phyloP scores from a whole-genome alignment of 2,888 invertebrate genomes.

The Atethmia centrago region DNA sequence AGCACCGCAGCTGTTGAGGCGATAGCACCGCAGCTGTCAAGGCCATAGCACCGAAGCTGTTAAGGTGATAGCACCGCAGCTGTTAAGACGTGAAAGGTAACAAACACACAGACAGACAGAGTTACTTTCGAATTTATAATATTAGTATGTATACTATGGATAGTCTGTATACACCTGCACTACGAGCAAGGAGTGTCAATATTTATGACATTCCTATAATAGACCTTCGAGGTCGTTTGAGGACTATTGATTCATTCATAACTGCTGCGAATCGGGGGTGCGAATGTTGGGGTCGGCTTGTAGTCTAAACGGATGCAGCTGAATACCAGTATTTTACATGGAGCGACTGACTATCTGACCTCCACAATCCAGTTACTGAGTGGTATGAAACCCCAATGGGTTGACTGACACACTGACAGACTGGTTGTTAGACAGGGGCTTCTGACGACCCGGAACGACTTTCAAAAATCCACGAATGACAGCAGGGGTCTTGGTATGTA shows the following conservation, averaged over 20 bases:
- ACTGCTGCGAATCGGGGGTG: no score
- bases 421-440: background rate
- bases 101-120: background rate
- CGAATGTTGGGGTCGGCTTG: background rate
- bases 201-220: constrained; percentile 42
- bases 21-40: no score
- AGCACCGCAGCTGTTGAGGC: no score
- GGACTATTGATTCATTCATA: constrained; percentile 22
- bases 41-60: no score
- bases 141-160: background rate
- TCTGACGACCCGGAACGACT: background rate
- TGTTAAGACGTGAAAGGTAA: background rate
- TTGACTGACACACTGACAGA: no score
- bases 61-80: no score
- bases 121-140: background rate
- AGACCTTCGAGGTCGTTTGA: constrained; percentile 22
- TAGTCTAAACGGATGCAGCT: background rate
- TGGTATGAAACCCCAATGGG: background rate
- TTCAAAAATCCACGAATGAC: background rate
- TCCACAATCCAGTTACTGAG: background rate
- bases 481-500: no score
- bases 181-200: constrained; percentile 36
- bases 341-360: background rate
- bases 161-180: constrained; percentile 33
- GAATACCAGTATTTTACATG: background rate